phyloP scores from a whole-genome alignment of 2,888 invertebrate genomes.

The Xylota sylvarum region DNA sequence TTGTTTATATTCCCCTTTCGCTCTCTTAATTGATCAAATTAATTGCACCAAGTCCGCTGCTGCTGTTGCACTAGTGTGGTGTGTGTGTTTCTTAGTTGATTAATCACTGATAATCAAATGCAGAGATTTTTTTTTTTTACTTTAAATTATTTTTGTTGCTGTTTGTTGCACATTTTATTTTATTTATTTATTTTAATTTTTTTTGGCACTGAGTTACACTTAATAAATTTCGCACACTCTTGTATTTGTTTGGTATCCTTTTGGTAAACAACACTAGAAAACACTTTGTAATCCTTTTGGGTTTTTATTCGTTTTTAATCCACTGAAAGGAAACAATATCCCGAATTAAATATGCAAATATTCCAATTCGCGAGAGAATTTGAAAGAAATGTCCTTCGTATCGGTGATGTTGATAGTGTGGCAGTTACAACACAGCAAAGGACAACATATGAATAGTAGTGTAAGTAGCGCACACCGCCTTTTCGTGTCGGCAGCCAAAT shows the following conservation, averaged over 20 bases:
- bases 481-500: conserved; percentile 83
- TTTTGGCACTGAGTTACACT: conserved; percentile 32
- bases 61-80: conserved; percentile 28
- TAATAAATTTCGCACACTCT: conserved; percentile 11
- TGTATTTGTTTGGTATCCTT: conserved; percentile 43
- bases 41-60: conserved; percentile 60
- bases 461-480: conserved; percentile 81
- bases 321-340: conserved; percentile 22
- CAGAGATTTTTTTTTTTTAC: conserved; percentile 24
- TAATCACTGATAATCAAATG: conserved; percentile 60
- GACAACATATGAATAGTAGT: conserved; percentile 64
- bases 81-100: conserved; percentile 41
- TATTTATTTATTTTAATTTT: neutral
- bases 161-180: conserved; percentile 62
- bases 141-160: conserved; percentile 48
- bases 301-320: conserved; percentile 56
- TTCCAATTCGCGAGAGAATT: conserved; percentile 44
- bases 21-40: conserved; percentile 71
- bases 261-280: conserved; percentile 43
- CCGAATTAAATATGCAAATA: conserved; percentile 30
- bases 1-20: conserved; percentile 55
- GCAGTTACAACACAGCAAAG: conserved; percentile 46
- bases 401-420: conserved; percentile 46
- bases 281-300: conserved; percentile 64
- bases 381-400: conserved; percentile 30